A percentile compares a stretch with the other conserved stretches of the same genome.
phyloP scores from a whole-genome alignment of 2,797 vertebrate genomes.

The Molossus alvarezi region DNA sequence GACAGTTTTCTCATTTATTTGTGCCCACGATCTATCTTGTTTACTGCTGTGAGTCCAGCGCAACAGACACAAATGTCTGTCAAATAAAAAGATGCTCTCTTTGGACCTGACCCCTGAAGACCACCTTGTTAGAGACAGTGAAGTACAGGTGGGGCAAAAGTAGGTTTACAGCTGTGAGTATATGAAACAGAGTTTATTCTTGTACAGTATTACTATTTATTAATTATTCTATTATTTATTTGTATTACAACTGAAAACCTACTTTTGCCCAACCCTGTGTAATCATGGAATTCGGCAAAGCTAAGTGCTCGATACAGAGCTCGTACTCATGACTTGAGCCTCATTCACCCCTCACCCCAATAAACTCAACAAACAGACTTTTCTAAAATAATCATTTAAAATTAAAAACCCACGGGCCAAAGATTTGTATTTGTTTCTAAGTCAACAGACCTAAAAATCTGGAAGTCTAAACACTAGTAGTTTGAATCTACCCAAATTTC shows the following conservation, averaged over 20 bases:
- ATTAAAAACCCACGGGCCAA: constrained; percentile 51
- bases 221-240: neutral
- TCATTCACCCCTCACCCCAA: neutral
- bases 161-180: neutral
- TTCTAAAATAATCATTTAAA: constrained; percentile 54
- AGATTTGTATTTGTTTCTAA: constrained; percentile 32
- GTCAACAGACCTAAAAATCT: neutral
- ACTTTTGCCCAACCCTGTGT: neutral
- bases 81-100: neutral
- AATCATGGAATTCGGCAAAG: neutral
- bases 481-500: constrained; percentile 56
- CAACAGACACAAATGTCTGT: neutral
- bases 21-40: neutral
- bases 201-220: neutral
- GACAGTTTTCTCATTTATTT: neutral
- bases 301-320: neutral
- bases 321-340: neutral
- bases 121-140: neutral
- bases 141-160: neutral
- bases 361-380: constrained; percentile 42
- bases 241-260: neutral
- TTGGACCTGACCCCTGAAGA: neutral
- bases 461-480: constrained; percentile 9
- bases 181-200: neutral
- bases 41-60: neutral